phyloP scores from a whole-genome alignment of 2,797 vertebrate species.

The Alcedo atthis region DNA sequence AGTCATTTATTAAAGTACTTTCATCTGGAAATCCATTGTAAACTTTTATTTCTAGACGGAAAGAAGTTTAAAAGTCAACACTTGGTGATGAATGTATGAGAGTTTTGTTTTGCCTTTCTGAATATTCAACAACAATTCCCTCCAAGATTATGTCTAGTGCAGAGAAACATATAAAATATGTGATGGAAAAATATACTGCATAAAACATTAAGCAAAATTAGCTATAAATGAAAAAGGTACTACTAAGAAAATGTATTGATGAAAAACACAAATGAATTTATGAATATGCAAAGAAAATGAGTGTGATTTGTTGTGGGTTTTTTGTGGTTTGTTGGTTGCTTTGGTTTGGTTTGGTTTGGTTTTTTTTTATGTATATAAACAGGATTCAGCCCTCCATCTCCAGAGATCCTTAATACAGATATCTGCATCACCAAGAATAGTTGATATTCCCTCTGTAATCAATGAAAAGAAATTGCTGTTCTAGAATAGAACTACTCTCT shows the following conservation, averaged over 20 bases:
- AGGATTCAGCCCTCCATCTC: background rate
- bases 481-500: background rate
- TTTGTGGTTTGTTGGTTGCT: no score
- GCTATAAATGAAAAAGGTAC: background rate
- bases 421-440: background rate
- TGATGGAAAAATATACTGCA: background rate
- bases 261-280: background rate
- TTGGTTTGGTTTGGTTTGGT: background rate
- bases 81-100: background rate
- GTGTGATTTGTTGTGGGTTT: rapidly evolving
- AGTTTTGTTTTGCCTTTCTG: background rate
- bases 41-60: background rate
- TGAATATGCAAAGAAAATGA: background rate
- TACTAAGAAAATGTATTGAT: background rate
- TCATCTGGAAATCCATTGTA: background rate
- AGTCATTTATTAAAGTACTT: background rate
- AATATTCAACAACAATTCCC: background rate
- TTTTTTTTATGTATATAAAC: background rate
- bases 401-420: background rate
- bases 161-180: background rate
- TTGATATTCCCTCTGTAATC: background rate
- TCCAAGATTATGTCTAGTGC: background rate
- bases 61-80: background rate
- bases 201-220: background rate
- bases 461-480: background rate